Conservation (phyloP, 2,888 invertebrate genomes). For the Strigamia crassipes region DNA sequence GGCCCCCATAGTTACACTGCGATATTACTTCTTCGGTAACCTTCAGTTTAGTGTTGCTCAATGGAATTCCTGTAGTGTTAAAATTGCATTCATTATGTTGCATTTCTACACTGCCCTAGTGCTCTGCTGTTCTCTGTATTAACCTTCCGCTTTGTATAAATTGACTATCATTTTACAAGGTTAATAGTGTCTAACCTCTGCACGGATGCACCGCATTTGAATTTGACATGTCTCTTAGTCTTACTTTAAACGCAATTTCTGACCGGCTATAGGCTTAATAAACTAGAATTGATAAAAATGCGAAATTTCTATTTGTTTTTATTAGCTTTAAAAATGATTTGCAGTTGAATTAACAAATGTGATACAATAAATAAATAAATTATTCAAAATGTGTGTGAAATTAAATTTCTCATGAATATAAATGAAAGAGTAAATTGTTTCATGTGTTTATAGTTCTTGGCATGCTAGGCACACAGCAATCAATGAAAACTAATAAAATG, state of each 20-base stretch:
- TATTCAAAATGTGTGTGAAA: not conserved
- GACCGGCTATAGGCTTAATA: not conserved
- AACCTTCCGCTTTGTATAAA: not conserved
- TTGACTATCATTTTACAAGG: slow-evolving; percentile 26
- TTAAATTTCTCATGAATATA: not conserved
- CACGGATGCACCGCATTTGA: not conserved
- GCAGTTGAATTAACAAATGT: no score
- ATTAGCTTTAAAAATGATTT: no score
- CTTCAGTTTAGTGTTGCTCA: no score
- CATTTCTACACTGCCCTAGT: not conserved
- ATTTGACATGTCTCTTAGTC: not conserved
- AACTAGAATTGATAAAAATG: no score
- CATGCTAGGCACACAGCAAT: not conserved
- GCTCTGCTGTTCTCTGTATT: not conserved
- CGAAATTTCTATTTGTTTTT: no score
- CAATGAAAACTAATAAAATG: not conserved
- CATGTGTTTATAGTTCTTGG: not conserved
- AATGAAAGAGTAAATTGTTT: not conserved
- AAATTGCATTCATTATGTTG: no score
- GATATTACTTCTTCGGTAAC: no score
- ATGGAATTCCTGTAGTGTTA: no score
- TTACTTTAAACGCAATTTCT: not conserved
- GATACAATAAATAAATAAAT: not conserved
- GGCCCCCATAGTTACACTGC: no score
- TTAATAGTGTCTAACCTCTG: slow-evolving; percentile 8